A percentile compares a stretch with the other conserved stretches of the same genome.
These are phyloP conservation scores for Tylochromis polylepis DNA, from an alignment of 2,113 vertebrate species.

Conservation along the genomic window DNA sequence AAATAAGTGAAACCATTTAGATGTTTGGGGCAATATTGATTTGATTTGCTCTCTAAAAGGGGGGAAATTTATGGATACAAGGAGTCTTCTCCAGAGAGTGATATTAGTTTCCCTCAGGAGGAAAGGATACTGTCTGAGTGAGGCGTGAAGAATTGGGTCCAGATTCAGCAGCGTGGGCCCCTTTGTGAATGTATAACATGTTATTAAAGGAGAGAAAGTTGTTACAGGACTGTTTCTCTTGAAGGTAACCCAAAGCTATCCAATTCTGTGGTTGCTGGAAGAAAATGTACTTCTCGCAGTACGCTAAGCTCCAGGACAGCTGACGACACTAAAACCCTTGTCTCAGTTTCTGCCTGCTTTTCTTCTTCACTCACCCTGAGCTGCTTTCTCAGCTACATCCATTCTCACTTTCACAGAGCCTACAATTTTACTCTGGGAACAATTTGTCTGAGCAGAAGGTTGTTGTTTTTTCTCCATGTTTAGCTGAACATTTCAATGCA, in stretches of 20 bases:
- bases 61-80: slow-evolving; percentile 52
- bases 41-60: slow-evolving; percentile 61
- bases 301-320: neutral
- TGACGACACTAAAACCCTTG: slow-evolving; percentile 37
- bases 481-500: neutral
- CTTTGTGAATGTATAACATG: slow-evolving; percentile 21
- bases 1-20: slow-evolving; percentile 58
- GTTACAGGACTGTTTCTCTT: slow-evolving; percentile 58
- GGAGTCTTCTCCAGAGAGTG: slow-evolving; percentile 44
- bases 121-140: slow-evolving; percentile 41
- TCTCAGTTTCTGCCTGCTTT: neutral
- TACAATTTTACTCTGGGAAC: neutral
- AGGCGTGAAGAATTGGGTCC: slow-evolving; percentile 57
- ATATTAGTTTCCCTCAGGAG: slow-evolving; percentile 51
- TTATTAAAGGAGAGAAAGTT: slow-evolving; percentile 66
- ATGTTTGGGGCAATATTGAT: slow-evolving; percentile 50
- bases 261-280: slow-evolving; percentile 36
- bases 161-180: slow-evolving; percentile 37
- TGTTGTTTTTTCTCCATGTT: neutral
- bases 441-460: neutral
- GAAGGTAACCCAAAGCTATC: slow-evolving; percentile 50
- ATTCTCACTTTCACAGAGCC: neutral
- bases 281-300: slow-evolving; percentile 17
- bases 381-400: neutral
- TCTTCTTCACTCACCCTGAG: neutral